Base-by-base conservation (phyloP, 2,888 invertebrate genomes). In the Conchocele bisecta region DNA sequence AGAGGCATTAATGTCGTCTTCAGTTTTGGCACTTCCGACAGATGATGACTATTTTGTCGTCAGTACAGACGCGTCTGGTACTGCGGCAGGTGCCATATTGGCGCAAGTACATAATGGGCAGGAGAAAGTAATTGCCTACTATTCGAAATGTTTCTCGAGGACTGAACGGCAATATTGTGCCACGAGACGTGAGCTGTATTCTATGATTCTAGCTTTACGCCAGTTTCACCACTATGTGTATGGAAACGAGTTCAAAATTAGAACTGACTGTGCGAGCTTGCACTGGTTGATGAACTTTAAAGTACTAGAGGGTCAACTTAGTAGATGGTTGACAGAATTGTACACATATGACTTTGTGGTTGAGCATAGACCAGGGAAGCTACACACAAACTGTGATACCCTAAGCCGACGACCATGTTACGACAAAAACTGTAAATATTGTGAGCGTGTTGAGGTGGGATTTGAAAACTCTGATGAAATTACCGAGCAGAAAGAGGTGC, bases 21-120 rank as follows among this genome's bases (percentile, higher is more conserved):
- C 63, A 11, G 44, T 73, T 33, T 54, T 81, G 7, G 69, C 63
- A 22, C 75, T 56, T 42, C 61, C 77, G 3, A 60, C 70, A 60
- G 67, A 74, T 44, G 48, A 35, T 1, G 42, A 51, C 11, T 44
- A 56, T 0, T 64, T 63, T 24, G 44, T 58, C 17, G 17, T 71
- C 11, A 59, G 60, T 39, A 59, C 42, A 20, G 66, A 75, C 58
- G 74, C 74, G 2, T 54, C 42, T 20, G 22, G 42, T 22, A 26
- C 39, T 15, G 70, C 63, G 11, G 33, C 67, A n/a, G 69, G 75
- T 1, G 76, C 74, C 9, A 63, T 79, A 3, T 57, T 71, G 2
- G 56, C 57, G n/a, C 57, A 71, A 41, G 13, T 53, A 2, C 54
- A 54, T 15, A 53, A 66, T 58, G 74, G 65, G 9, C 33, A 66